Base-by-base conservation (phyloP, 2,888 invertebrate genomes). In the Incurvaria masculella region DNA sequence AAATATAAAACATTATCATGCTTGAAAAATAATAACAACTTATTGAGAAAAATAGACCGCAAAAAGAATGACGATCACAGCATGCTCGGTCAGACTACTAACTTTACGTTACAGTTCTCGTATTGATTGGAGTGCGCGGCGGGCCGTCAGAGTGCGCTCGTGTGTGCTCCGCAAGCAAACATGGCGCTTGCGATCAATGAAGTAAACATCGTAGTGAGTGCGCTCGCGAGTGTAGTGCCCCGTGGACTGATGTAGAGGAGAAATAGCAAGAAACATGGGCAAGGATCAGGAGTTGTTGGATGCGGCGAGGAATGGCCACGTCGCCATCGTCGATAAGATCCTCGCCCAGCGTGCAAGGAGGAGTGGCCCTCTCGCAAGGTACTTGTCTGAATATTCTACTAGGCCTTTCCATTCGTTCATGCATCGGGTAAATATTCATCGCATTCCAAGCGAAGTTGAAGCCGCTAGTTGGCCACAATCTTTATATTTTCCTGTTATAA, bases 211-310 rank as follows among this genome's bases (percentile, higher is more conserved):
- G 80, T 82, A 81, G 79, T 66, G 68, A 68, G 68, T 71, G 66
- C 69, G 68, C 71, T 67, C 21, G 41, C 17, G 18, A 72, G 60
- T 83, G 65, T 68, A 33, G 33, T 33, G 33, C 33, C 8, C 4
- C 8, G 33, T 33, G 33, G 33, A 33, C 33, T 8, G 33, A 33
- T 33, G 33, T 33, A 33, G 33, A 33, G 33, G 8, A 3, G 14
- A 33, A 4, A 6, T 33, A 14, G 14, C 14, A 14, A 33, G 8
- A 33, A n/a, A 33, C 68, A 97, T 97, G 95, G 96, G 96, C 69
- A 94, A 94, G 80, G 96, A 97, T 78, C 94, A 95, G 78, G 96
- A 97, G 80, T 85, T 97, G 73, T 82, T 97, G 72, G 96, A 97
- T 69, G 97, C 95, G 61, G 94, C 96, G 59, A 87, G 96, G 63